phyloP scores from a whole-genome alignment of 2,113 vertebrate species.

The Ia io region DNA sequence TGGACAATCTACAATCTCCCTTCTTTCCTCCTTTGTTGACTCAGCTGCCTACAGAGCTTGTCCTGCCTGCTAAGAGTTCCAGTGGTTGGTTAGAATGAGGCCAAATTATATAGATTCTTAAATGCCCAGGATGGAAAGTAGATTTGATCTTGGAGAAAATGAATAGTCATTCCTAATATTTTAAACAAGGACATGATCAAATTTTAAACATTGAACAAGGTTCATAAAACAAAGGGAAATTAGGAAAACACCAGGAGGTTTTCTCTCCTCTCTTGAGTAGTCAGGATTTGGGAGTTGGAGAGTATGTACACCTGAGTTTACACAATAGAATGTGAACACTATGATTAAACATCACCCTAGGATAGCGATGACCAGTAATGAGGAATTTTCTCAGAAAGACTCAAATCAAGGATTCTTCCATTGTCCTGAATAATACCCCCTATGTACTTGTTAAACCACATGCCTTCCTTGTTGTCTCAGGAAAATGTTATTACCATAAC shows the following conservation, averaged over 20 bases:
- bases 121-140: neutral
- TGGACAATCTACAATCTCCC: neutral
- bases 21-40: neutral
- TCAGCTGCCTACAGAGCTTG: neutral
- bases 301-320: neutral
- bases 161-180: neutral
- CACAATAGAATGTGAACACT: neutral
- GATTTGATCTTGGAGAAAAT: neutral
- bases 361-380: neutral
- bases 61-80: neutral
- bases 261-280: neutral
- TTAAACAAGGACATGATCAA: neutral
- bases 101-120: neutral
- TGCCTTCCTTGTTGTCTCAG: neutral
- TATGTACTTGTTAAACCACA: neutral
- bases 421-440: neutral
- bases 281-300: neutral
- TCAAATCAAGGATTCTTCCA: slow-evolving; percentile 18
- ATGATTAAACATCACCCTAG: neutral
- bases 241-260: neutral
- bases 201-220: neutral
- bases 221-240: neutral
- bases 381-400: slow-evolving; percentile 37
- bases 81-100: neutral
- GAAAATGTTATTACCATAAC: slow-evolving; percentile 38